Evolutionary conservation across 2,797 vertebrate genomes (phyloP), one percentile per base, ranked within the genome.

Genomic region (Coregonus sp.): DNA sequence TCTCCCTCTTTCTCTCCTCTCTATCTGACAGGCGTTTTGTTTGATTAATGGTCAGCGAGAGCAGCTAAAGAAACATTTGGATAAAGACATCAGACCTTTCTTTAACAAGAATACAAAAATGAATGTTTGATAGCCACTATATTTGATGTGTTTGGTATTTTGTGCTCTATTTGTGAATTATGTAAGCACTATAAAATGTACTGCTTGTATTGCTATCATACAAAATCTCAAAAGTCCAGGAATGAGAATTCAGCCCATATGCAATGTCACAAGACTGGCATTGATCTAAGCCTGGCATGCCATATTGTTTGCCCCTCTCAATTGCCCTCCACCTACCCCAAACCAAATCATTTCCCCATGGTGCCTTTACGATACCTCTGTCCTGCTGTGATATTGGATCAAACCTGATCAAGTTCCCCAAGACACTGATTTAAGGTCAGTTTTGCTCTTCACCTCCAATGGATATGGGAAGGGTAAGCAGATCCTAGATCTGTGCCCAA

Each of bases 281-380:
- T 84, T 84, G 80, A 80, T 81, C 78, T 66, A 75, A 72, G 73
- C 78, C 74, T 81, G 82, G 84, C 79, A 77, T 84, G 84, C 78
- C 72, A 81, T 71, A 75, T 75, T 77, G 75, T 72, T 59, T 72
- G 75, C 50, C 54, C 78, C 56, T 75, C 77, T 37, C 76, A 81
- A 79, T 54, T 82, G 82, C 80, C 76, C 84, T 78, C 79, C 31
- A 79, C 12, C 52, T 16, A 0, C 35, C 31, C 65, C 70, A 68
- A 70, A 76, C 82, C 73, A 56, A 73, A 71, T 81, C 77, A 67
- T 73, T 84, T 74, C 73, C 73, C 80, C 78, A 78, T 80, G 75
- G 80, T 80, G 70, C 80, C 56, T 76, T 74, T 79, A 73, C 82
- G 76, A 82, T 84, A 82, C 79, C 73, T 72, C 75, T 80, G 77